phyloP scores from a whole-genome alignment of 2,888 invertebrate species.

The Mesochorus sp. region DNA sequence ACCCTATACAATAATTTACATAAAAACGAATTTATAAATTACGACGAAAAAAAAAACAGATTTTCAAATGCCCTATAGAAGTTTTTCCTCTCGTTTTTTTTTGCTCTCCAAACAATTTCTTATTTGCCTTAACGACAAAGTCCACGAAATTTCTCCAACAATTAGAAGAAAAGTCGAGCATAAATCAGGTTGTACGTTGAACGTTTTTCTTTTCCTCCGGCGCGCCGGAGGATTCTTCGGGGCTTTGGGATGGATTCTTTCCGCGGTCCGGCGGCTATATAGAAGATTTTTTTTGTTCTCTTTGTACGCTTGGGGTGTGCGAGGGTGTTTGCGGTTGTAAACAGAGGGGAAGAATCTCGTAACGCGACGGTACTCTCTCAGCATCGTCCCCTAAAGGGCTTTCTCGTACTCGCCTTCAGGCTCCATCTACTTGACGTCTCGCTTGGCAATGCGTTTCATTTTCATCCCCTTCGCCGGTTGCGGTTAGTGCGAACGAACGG shows the following conservation, averaged over 20 bases:
- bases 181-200: background rate
- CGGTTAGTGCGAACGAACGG: slow-evolving; percentile 26
- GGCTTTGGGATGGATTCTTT: background rate
- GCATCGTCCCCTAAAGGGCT: slow-evolving; percentile 7
- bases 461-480: slow-evolving; percentile 36
- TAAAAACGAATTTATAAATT: no score
- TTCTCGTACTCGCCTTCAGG: slow-evolving; percentile 22
- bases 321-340: slow-evolving; percentile 29
- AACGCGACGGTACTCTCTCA: background rate
- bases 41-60: no score
- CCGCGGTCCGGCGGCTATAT: slow-evolving; percentile 27
- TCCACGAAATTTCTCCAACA: background rate
- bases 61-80: no score
- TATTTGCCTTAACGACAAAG: no score
- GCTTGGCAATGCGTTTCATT: slow-evolving; percentile 60
- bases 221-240: background rate
- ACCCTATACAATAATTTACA: no score
- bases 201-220: background rate
- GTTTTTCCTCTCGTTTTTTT: no score
- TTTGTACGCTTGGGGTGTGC: background rate
- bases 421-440: slow-evolving; percentile 47
- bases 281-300: slow-evolving; percentile 37
- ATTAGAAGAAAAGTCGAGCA: background rate
- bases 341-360: slow-evolving; percentile 43
- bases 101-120: no score